Base-by-base conservation (phyloP, 2,797 vertebrate genomes). In the Enteromius anoplus region DNA sequence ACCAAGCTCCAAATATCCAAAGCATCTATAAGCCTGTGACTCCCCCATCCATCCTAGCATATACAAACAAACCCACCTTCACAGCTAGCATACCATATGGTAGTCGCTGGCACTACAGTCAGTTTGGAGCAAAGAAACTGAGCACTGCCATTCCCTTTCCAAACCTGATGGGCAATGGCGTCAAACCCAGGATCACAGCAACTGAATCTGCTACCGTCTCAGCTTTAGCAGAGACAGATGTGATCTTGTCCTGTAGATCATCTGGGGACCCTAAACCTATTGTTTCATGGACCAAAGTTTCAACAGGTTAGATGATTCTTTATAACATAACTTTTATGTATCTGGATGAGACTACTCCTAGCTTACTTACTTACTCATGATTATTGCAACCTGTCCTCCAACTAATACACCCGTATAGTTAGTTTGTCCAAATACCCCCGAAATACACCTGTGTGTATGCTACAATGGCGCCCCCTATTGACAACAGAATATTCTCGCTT, bases 241-340 rank as follows among this genome's bases (percentile, higher is more conserved):
- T 94, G 40, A 85, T 92, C 32, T 88, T 96, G 80, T 91, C 88
- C 14, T 96, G 95, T 86, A 91, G 92, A 86, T 92, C 93, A 80
- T 86, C 84, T 19, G 95, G 95, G 23, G 93, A 89, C 60, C 95
- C 94, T 8, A 87, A 91, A 76, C 94, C 94, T 3, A 88, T 55
- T 51, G 86, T 95, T 3, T 88, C 93, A 80, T 96, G 95, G 95
- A 95, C 92, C 78, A 96, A 95, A 89, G 93, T 95, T 53, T 95
- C 95, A 42, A 95, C 95, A 88, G 95, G 95, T 95, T 85, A 47
- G 87, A 47, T 9, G 45, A 42, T 34, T 70, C 23, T 42, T 53
- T 4, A 29, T 53, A 42, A 6, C 3, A 64, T 12, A 37, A 21
- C 6, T 14, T 64, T 23, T 72, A 34, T 53, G 29, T 3, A 12